Base-by-base conservation (phyloP, 2,888 invertebrate genomes). In the Eueremaeus valkanovi region DNA sequence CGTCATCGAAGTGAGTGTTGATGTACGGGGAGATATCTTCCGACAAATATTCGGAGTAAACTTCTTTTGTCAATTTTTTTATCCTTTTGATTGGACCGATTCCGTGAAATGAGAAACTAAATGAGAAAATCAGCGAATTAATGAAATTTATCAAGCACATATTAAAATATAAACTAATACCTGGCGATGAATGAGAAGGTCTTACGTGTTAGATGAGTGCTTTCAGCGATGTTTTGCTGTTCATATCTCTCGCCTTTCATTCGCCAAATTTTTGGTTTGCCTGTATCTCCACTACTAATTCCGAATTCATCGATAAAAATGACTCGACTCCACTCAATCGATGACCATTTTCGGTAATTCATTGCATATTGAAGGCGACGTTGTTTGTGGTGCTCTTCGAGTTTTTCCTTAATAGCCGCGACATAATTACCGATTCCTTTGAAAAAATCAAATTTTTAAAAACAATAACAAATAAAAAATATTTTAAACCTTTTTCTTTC, bases 251-350 rank as follows among this genome's bases (percentile, higher is more conserved):
- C n/a, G n/a, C n/a, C n/a, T n/a, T n/a, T n/a, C n/a, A 51, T 51
- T 8, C 51, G 51, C 6, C 6, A 51, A 13, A 51, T n/a, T 6
- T 6, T 13, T 13, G n/a, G 6, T n/a, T 21, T 13, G 51, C 51
- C 51, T 6, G 6, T n/a, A 51, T 51, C 51, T 13, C 51, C n/a
- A 5, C 13, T 51, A 21, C 6, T 6, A 21, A 51, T 51, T 13
- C 16, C 21, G 51, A 51, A 51, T n/a, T 51, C 51, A 51, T 51
- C 51, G n/a, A 51, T 51, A n/a, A 51, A 51, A n/a, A 51, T 51
- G 9, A 51, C 51, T n/a, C 51, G 51, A 51, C 18, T n/a, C 51
- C 51, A 51, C 6, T 51, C 51, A 8, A 13, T n/a, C 6, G n/a
- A 21, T 13, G 16, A 13, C 51, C 21, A 51, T 13, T 51, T n/a